These are phyloP conservation scores for Rhamnusium bicolor DNA, from an alignment of 2,888 invertebrate genomes.

Conservation along the genomic window DNA sequence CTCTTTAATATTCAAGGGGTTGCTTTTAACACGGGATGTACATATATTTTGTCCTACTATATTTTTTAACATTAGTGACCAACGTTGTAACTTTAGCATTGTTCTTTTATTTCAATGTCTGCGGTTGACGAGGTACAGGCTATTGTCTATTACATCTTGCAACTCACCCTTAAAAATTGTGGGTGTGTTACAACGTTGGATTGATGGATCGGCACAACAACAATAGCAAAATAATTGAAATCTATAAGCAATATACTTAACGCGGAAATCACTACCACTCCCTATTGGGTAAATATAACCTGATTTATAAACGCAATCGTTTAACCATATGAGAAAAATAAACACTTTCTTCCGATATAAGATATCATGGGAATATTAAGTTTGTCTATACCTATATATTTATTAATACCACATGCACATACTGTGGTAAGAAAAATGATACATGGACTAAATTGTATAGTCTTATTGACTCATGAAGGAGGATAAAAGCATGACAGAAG, in stretches of 20 bases:
- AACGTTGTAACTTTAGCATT: no score
- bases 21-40: no score
- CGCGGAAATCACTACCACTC: conserved; percentile 34
- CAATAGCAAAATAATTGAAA: conserved; percentile 14
- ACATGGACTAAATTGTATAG: neutral
- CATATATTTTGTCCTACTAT: no score
- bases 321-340: conserved; percentile 31
- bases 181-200: conserved; percentile 12
- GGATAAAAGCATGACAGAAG: neutral
- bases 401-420: neutral
- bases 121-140: neutral
- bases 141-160: neutral
- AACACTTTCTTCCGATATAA: conserved; percentile 31
- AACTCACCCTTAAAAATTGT: conserved; percentile 8
- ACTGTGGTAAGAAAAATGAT: neutral
- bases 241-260: conserved; percentile 21
- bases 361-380: conserved; percentile 10
- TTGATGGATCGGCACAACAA: neutral
- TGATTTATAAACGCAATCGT: conserved; percentile 21
- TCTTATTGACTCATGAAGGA: neutral
- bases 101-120: neutral
- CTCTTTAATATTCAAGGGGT: no score
- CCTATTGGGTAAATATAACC: conserved; percentile 38
- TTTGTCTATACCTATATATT: neutral
- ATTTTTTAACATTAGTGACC: no score